Conservation (phyloP, 1,140 invertebrate species). For the Aradophagus sp. region DNA sequence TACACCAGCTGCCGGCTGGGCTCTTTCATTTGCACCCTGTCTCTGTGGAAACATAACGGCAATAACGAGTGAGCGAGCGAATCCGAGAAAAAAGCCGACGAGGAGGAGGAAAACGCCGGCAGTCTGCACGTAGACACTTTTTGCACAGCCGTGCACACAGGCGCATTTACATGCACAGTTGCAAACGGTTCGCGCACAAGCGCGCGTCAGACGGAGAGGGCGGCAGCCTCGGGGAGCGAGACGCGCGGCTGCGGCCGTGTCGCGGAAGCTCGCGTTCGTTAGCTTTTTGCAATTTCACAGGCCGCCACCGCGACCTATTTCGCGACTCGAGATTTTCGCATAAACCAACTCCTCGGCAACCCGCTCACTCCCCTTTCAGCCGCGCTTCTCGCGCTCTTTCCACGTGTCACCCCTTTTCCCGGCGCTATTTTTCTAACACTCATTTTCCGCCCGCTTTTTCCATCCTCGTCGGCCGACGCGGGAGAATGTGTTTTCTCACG, state of each 20-base stretch:
- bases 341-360: slow-evolving; percentile 57
- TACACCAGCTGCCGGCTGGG: slow-evolving; percentile 46
- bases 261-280: slow-evolving; percentile 53
- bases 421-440: slow-evolving; percentile 48
- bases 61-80: slow-evolving; percentile 55
- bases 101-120: slow-evolving; percentile 19
- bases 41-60: slow-evolving; percentile 55
- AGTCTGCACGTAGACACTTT: slow-evolving; percentile 1
- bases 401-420: slow-evolving; percentile 41
- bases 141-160: too few relatives aligned
- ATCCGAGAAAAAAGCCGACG: slow-evolving; percentile 35
- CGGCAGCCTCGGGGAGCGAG: neutral
- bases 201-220: neutral
- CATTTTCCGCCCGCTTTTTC: slow-evolving; percentile 5
- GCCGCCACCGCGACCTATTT: slow-evolving; percentile 65
- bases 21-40: slow-evolving; percentile 55
- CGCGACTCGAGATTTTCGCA: slow-evolving; percentile 64
- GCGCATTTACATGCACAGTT: too few relatives aligned
- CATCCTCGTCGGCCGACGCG: slow-evolving; percentile 31
- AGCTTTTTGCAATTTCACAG: slow-evolving; percentile 67
- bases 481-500: slow-evolving; percentile 46
- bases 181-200: slow-evolving; percentile 1
- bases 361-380: slow-evolving; percentile 21
- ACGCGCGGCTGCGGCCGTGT: slow-evolving; percentile 19
- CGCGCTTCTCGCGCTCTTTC: slow-evolving; percentile 30